Percentiles rank a stretch among this genome's conserved stretches.
Evolutionary conservation across 2,113 vertebrate species (phyloP).

Genomic region (Meriones unguiculatus): DNA sequence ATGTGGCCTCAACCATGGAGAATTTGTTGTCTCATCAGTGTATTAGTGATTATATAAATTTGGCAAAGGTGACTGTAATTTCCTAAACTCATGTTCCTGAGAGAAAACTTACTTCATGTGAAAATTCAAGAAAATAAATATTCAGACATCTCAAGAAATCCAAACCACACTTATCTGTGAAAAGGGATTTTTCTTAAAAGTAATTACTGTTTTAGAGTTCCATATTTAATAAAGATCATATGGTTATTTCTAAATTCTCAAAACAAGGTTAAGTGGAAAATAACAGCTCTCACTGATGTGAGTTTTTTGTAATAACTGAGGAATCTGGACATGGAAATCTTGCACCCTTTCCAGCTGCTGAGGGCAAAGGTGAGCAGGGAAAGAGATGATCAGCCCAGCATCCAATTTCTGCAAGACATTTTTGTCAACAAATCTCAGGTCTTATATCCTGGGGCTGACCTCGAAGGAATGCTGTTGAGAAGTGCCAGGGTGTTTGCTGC

Average conservation of each 20-base stretch:
- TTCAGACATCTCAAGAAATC: neutral
- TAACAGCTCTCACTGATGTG: neutral
- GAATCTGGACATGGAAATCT: neutral
- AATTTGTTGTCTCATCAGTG: constrained; percentile 12
- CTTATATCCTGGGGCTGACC: neutral
- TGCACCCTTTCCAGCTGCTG: constrained; percentile 22
- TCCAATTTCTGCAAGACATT: constrained; percentile 2
- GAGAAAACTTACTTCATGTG: constrained; percentile 34
- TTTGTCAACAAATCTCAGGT: constrained; percentile 48
- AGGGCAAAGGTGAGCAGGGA: constrained; percentile 36
- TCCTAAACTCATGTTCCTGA: constrained; percentile 56
- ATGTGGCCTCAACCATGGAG: neutral
- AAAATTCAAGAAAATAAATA: neutral
- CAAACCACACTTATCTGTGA: constrained; percentile 46
- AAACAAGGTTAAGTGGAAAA: constrained; percentile 25
- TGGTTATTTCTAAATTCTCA: constrained; percentile 22
- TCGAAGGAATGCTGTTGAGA: neutral
- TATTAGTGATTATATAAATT: constrained; percentile 52
- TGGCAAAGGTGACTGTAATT: constrained; percentile 46
- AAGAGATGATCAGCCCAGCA: neutral
- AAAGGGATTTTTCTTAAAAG: neutral
- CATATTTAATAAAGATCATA: constrained; percentile 29
- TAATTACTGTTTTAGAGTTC: constrained; percentile 39
- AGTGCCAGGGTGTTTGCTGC: neutral
- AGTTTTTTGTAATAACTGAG: neutral